Base-by-base conservation (phyloP, 1,140 invertebrate species). In the Brachionus calyciflorus region DNA sequence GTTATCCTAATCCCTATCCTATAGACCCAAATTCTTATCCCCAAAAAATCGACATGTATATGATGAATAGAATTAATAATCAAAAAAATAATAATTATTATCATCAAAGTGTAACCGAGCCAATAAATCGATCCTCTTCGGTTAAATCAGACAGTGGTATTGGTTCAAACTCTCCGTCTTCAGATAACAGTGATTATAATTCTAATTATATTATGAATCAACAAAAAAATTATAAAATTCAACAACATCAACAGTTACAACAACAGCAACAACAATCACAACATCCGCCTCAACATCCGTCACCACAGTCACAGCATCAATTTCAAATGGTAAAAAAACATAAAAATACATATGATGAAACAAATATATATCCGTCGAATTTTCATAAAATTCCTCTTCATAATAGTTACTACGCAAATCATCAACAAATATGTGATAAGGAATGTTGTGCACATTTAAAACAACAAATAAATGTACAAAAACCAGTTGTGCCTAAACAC, bases 361-460 rank as follows among this genome's bases (percentile, higher is more conserved):
- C 33, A 37, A 37, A 37, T 37, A 37, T 37, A 9, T 37, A 37
- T 37, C 33, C 33, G 33, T 5, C 3, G 3, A n/a, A 65, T 26
- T 26, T 19, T 1, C 19, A 44, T 14, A 65, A 44, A 26, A 12
- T 44, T 44, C 33, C 33, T 0, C 12, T 44, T 37, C 30, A 63
- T 3, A 44, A 21, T 21, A 65, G 19, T 24, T 44, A 65, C 24
- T 44, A 44, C 37, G 17, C 4, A 10, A 65, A 44, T 65, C n/a
- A n/a, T n/a, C 17, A 65, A 21, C 40, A 65, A 46, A 28, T 65
- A 44, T 65, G 60, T 14, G 37, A 41, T 24, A 65, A 65, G 17
- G 60, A 65, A 26, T 65, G 37, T 26, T 44, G 37, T 65, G 40
- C 4, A 24, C 37, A 19, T n/a, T 9, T 44, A 10, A 65, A 65